phyloP scores from a whole-genome alignment of 2,113 vertebrate genomes.

The Thymallus thymallus region DNA sequence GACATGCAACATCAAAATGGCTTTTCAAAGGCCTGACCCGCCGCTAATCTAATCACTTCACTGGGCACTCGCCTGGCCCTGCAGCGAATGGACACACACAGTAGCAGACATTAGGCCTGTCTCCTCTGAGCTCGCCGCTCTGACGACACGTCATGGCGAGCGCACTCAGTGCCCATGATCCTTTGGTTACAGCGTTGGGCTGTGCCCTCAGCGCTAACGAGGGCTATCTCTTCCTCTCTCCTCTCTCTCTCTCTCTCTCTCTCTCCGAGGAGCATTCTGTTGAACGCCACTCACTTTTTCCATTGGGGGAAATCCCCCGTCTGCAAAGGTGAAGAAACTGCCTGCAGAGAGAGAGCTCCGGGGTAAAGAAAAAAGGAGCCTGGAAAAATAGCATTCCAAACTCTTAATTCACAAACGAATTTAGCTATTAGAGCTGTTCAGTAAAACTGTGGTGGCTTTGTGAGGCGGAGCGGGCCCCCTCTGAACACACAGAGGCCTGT shows the following conservation, averaged over 20 bases:
- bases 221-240: slow-evolving; percentile 16
- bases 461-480: slow-evolving; percentile 54
- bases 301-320: slow-evolving; percentile 45
- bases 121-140: slow-evolving; percentile 45
- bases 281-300: slow-evolving; percentile 43
- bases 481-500: slow-evolving; percentile 58
- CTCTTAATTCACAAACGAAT: slow-evolving; percentile 68
- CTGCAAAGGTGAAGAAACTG: slow-evolving; percentile 32
- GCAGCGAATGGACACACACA: slow-evolving; percentile 31
- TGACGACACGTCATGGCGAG: slow-evolving; percentile 17
- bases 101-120: slow-evolving; percentile 11
- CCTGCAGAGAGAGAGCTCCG: slow-evolving; percentile 13
- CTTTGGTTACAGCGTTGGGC: slow-evolving; percentile 51
- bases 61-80: slow-evolving; percentile 45
- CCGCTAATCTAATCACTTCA: slow-evolving; percentile 63
- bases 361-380: slow-evolving; percentile 21
- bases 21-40: slow-evolving; percentile 62
- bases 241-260: slow-evolving; percentile 31
- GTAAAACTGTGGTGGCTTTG: slow-evolving; percentile 76
- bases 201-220: slow-evolving; percentile 54
- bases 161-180: slow-evolving; percentile 49
- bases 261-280: slow-evolving; percentile 25
- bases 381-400: slow-evolving; percentile 62
- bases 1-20: slow-evolving; percentile 64
- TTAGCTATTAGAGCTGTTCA: slow-evolving; percentile 60